Percentiles rank a stretch among this genome's conserved stretches.
Evolutionary conservation across 2,888 invertebrate genomes (phyloP).

Genomic region (Pseudolycoriella hygida): DNA sequence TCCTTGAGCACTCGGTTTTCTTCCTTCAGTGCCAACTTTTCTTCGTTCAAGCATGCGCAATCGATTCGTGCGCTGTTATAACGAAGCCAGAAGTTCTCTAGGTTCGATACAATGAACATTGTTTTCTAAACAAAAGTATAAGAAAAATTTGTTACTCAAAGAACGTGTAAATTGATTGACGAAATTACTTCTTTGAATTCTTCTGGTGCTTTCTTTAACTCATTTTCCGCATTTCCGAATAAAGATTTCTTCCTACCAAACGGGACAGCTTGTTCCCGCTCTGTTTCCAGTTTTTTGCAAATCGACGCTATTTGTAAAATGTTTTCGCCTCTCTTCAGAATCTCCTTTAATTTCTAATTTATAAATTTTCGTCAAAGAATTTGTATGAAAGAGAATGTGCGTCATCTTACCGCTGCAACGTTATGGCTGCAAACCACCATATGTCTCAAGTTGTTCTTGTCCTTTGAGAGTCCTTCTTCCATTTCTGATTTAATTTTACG

Average conservation of each 20-base stretch:
- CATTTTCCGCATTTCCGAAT: slow-evolving; percentile 21
- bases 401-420: slow-evolving; percentile 30
- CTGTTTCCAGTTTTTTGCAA: slow-evolving; percentile 48
- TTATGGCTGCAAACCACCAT: slow-evolving; percentile 44
- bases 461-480: slow-evolving; percentile 31
- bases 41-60: slow-evolving; percentile 30
- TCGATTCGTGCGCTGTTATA: slow-evolving; percentile 38
- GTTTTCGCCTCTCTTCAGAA: slow-evolving; percentile 37
- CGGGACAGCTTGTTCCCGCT: slow-evolving; percentile 34
- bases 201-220: slow-evolving; percentile 20
- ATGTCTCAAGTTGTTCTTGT: slow-evolving; percentile 35
- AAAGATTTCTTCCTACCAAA: slow-evolving; percentile 18
- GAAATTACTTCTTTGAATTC: slow-evolving; percentile 6
- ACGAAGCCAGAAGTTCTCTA: slow-evolving; percentile 53
- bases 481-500: slow-evolving; percentile 35
- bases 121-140: slow-evolving; percentile 2
- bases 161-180: neutral
- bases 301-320: slow-evolving; percentile 41
- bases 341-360: slow-evolving; percentile 32
- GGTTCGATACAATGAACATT: slow-evolving; percentile 19
- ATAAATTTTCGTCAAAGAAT: neutral
- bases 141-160: neutral
- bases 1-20: slow-evolving; percentile 47
- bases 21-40: slow-evolving; percentile 25
- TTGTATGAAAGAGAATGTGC: neutral